Conservation (phyloP, 2,113 vertebrate species). For the Odontesthes bonariensis region DNA sequence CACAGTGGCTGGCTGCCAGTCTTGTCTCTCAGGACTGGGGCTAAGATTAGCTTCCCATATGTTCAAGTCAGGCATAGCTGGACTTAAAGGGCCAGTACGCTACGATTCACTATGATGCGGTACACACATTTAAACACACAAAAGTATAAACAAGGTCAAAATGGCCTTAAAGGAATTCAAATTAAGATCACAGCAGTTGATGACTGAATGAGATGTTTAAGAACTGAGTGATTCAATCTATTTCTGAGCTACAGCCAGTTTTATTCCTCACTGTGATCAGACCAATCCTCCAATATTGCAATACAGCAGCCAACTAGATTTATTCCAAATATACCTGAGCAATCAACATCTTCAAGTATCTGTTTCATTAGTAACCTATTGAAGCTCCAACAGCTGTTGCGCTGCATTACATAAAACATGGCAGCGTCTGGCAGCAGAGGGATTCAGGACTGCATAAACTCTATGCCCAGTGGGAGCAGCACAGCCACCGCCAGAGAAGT, state of each 20-base stretch:
- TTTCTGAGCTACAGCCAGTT: not conserved
- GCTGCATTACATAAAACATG: conserved; percentile 70
- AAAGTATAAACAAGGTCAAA: not conserved
- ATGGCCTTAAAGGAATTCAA: not conserved
- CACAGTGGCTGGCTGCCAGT: conserved; percentile 80
- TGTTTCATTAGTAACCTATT: conserved; percentile 35
- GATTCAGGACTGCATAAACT: conserved; percentile 59
- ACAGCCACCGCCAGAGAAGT: conserved; percentile 60
- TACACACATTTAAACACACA: not conserved
- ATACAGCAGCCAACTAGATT: conserved; percentile 7
- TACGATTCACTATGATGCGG: conserved; percentile 4
- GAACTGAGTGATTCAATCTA: not conserved
- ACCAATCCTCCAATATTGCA: not conserved
- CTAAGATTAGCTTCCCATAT: conserved; percentile 89
- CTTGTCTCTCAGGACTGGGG: conserved; percentile 79
- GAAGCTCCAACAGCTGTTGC: conserved; percentile 66
- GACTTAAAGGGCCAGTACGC: conserved; percentile 82
- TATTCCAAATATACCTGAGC: conserved; percentile 7
- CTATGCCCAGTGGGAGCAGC: conserved; percentile 44
- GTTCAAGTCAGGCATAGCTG: conserved; percentile 78
- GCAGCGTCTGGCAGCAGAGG: conserved; percentile 38
- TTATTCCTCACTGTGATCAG: not conserved
- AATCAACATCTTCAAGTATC: conserved; percentile 32
- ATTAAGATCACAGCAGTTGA: not conserved
- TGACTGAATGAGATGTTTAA: not conserved